Evolutionary conservation across 1,140 invertebrate genomes (phyloP), one percentile per base, ranked within the genome.

Genomic region (Drosophila seguyi): DNA sequence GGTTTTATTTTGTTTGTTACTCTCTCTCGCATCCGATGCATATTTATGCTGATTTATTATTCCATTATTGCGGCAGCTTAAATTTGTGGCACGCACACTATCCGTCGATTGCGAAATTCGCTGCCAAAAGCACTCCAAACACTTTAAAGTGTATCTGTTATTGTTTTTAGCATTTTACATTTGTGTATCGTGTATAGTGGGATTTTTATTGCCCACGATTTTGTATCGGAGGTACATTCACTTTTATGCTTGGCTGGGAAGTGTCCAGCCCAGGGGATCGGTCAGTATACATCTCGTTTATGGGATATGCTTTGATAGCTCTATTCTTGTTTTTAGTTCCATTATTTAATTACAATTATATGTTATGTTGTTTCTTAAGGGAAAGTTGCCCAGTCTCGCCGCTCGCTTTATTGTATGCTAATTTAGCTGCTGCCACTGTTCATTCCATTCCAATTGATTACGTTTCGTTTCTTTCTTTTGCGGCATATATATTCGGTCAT

Each of bases 401-500:
- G 20, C 34, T 27, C 80, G 80, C 65, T 88, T 88, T 87, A 83
- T 87, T 87, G 76, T 84, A 80, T 88, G 84, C 79, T 87, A 87
- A 88, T 88, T 80, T 68, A 88, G 79, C 69, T 63, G 62, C 75
- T 50, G 76, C 76, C 57, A 72, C 80, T 61, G 67, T 72, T 65
- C 55, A 58, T 58, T 59, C 69, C 69, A 72, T 67, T 73, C 58
- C 72, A 60, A 42, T 63, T 39, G 47, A 59, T 74, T 78, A 57
- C 48, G 44, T 61, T 55, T 81, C 38, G 53, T 55, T 55, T 55
- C 29, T 68, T 85, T 85, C 82, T 74, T 73, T 82, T 83, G 58
- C 65, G 84, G 84, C 84, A 88, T 88, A 88, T 73, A 90, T 88
- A 88, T 90, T 90, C 87, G 84, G 84, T 84, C 85, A 88, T 90